phyloP scores from a whole-genome alignment of 1,140 invertebrate species.

The Drosophila mayri region DNA sequence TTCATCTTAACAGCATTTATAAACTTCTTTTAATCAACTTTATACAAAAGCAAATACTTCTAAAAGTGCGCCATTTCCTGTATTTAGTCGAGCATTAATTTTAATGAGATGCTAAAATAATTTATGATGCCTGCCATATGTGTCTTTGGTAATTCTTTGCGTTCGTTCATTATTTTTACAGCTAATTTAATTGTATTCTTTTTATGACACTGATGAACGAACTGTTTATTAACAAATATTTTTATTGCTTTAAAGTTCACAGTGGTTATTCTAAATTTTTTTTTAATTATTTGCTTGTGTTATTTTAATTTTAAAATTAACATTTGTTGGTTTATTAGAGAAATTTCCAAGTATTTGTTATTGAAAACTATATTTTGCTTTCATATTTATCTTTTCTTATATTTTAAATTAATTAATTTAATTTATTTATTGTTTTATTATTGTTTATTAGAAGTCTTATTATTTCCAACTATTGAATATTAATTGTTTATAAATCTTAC shows the following conservation, averaged over 20 bases:
- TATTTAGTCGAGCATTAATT: not conserved
- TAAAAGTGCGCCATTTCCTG: not conserved
- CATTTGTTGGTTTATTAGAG: too few relatives aligned
- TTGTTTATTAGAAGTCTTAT: too few relatives aligned
- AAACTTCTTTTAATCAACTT: not conserved
- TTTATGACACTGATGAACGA: conserved; percentile 21
- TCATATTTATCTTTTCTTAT: too few relatives aligned
- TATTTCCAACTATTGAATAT: too few relatives aligned
- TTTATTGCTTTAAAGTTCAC: conserved; percentile 1
- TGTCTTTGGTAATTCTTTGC: conserved; percentile 9
- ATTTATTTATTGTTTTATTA: too few relatives aligned
- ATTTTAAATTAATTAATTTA: too few relatives aligned
- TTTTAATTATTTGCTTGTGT: not conserved
- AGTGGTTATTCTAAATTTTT: not conserved
- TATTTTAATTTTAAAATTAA: not conserved
- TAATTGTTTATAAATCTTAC: too few relatives aligned
- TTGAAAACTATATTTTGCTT: not conserved
- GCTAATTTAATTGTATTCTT: conserved; percentile 16
- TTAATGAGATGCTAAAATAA: conserved; percentile 15
- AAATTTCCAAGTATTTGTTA: too few relatives aligned
- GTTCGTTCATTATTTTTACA: conserved; percentile 16
- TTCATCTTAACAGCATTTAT: not conserved
- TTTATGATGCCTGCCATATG: not conserved
- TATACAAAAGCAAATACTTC: not conserved
- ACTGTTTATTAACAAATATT: conserved; percentile 22